Evolutionary conservation across 2,888 invertebrate species (phyloP).

Genomic region (Trachelus stipa): DNA sequence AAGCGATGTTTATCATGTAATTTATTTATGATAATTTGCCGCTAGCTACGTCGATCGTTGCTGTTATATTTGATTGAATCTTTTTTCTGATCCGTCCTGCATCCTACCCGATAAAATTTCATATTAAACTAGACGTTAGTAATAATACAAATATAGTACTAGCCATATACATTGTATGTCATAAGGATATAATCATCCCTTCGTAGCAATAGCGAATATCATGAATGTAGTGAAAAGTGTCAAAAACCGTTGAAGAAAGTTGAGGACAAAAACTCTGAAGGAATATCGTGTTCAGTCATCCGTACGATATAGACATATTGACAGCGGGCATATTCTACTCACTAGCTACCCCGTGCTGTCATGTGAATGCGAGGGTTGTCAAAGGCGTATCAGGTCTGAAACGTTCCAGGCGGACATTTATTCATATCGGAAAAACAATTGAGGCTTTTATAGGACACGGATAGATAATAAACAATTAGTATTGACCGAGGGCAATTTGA

Average conservation of each 20-base stretch:
- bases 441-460: constrained; percentile 6
- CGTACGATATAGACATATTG: too few species aligned
- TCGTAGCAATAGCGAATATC: background rate
- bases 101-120: background rate
- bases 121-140: background rate
- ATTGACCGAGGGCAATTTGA: background rate
- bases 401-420: constrained; percentile 1
- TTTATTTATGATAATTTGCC: background rate
- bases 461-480: background rate
- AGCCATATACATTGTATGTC: background rate
- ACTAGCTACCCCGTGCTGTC: background rate
- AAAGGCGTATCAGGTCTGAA: background rate
- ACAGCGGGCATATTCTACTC: background rate
- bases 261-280: background rate
- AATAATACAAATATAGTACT: background rate
- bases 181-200: background rate
- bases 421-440: constrained; percentile 14
- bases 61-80: background rate
- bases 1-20: background rate
- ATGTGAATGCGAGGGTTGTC: background rate
- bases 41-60: background rate
- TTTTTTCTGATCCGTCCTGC: background rate
- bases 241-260: background rate
- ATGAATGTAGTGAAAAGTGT: background rate
- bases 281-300: background rate